phyloP scores from a whole-genome alignment of 1,140 invertebrate species.

The Protaetia brevitarsis region DNA sequence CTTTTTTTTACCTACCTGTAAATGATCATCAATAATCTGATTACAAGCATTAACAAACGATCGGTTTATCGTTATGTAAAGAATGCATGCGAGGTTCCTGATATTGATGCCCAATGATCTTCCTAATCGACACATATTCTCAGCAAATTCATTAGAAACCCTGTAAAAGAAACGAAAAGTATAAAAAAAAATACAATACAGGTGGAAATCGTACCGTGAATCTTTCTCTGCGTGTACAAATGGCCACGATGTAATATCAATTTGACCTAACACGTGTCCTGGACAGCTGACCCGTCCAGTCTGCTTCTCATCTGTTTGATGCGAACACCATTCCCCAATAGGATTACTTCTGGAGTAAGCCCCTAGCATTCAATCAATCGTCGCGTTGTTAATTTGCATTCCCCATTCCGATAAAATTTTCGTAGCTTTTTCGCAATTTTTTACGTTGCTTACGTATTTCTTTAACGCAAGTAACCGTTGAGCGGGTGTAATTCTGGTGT shows the following conservation, averaged over 20 bases:
- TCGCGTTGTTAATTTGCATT: conserved; percentile 61
- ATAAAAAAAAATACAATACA: neutral
- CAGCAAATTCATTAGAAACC: conserved; percentile 52
- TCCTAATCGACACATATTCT: conserved; percentile 50
- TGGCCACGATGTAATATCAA: conserved; percentile 65
- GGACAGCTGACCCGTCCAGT: conserved; percentile 64
- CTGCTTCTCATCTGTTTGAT: conserved; percentile 51
- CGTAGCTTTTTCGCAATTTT: conserved; percentile 57
- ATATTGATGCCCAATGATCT: conserved; percentile 59
- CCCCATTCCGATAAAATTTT: conserved; percentile 82
- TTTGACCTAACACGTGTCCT: conserved; percentile 53
- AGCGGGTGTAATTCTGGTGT: conserved; percentile 76
- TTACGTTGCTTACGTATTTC: conserved; percentile 70
- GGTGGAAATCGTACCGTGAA: neutral
- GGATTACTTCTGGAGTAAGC: conserved; percentile 63
- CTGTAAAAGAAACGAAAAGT: conserved; percentile 28
- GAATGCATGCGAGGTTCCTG: conserved; percentile 49
- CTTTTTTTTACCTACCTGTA: conserved; percentile 40
- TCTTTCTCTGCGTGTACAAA: conserved; percentile 54
- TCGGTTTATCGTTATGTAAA: conserved; percentile 55
- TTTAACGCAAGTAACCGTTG: conserved; percentile 63
- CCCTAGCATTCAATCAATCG: conserved; percentile 62
- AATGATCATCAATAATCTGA: conserved; percentile 42
- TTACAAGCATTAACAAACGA: conserved; percentile 56
- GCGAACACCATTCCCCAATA: conserved; percentile 59